phyloP scores from a whole-genome alignment of 2,113 vertebrate species.

The Natator depressus region DNA sequence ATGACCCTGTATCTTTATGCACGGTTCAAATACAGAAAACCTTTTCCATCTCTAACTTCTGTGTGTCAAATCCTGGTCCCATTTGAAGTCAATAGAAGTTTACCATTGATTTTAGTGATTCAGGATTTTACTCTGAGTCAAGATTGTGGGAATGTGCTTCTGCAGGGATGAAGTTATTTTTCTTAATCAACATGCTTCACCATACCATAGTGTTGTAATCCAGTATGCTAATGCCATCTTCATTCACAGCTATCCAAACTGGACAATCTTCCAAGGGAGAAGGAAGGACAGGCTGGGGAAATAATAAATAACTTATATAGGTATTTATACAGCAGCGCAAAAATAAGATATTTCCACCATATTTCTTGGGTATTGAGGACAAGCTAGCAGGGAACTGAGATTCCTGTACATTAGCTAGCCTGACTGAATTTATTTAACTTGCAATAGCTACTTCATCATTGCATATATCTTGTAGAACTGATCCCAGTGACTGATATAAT shows the following conservation, averaged over 20 bases:
- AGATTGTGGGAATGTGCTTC: neutral
- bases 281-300: slow-evolving; percentile 82
- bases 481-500: neutral
- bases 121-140: neutral
- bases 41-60: slow-evolving; percentile 24
- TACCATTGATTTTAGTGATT: neutral
- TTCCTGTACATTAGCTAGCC: neutral
- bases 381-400: neutral
- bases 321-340: neutral
- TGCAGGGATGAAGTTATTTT: neutral
- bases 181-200: neutral
- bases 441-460: neutral
- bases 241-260: slow-evolving; percentile 90
- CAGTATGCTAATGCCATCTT: slow-evolving; percentile 88
- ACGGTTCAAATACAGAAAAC: neutral
- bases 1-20: slow-evolving; percentile 32
- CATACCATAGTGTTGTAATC: slow-evolving; percentile 87
- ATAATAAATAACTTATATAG: slow-evolving; percentile 13
- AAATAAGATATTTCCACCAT: neutral
- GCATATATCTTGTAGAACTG: neutral
- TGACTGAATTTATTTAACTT: neutral
- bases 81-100: slow-evolving; percentile 49
- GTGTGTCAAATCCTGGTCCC: slow-evolving; percentile 41
- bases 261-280: slow-evolving; percentile 79
- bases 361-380: neutral